Base-by-base conservation (phyloP, 2,888 invertebrate species). In the Apoderus coryli region DNA sequence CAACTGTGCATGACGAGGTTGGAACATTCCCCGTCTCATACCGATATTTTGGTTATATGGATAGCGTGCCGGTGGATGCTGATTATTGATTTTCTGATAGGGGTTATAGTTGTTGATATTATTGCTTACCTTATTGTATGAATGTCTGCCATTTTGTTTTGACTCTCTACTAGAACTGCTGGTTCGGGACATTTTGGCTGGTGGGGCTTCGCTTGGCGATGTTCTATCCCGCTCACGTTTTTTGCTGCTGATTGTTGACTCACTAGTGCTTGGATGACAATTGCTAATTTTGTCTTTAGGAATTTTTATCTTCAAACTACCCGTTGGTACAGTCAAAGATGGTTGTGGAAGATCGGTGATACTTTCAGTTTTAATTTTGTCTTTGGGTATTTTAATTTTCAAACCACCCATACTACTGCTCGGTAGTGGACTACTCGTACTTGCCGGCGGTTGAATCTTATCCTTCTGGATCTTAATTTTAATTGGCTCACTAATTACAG, bases 361-460 rank as follows among this genome's bases (percentile, higher is more conserved):
- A 34, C 52, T 29, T 39, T 59, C 69, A 27, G 63, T 64, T 42
- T 74, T 72, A 23, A 81, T 55, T 29, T 76, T 62, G 39, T 81
- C 80, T 49, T 79, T 81, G 1, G 79, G 75, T 29, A 85, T 85
- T 55, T 82, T 85, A 27, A 85, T 78, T 54, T 84, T 84, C 26
- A 85, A 51, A 1, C 76, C 74, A 2, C 56, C 47, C 1, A 64
- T 61, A 29, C 58, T 59, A 0, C 43, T 19, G 31, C 30, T 29
- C 26, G 32, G 15, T 34, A 31, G 31, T 27, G 16, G 10, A 34
- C 25, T 32, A 31, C 34, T 32, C 10, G 45, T 46, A 6, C 38
- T 34, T 13, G 41, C 24, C 9, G 35, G 39, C 9, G 34, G 38
- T 22, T 46, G 44, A 25, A 47, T 44, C 29, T 48, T 49, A 33